Conservation (phyloP, 2,888 invertebrate genomes). For the Thecocarcelia acutangulata region DNA sequence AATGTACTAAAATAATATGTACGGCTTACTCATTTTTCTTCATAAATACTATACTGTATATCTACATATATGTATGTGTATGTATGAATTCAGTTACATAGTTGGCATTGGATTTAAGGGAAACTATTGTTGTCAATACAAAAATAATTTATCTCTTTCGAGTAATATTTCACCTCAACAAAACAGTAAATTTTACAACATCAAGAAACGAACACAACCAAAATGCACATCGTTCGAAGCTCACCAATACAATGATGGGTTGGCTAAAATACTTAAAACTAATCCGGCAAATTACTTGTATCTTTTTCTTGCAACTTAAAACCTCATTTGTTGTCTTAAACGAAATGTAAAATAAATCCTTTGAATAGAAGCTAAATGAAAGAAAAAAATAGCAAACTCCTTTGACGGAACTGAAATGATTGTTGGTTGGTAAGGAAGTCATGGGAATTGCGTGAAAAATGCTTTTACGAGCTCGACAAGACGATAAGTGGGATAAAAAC, state of each 20-base stretch:
- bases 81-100: too few species aligned
- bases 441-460: too few species aligned
- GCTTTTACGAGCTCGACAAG: too few species aligned
- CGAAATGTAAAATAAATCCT: background rate
- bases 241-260: background rate
- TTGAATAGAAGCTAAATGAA: background rate
- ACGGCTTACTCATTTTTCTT: background rate
- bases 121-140: slow-evolving; percentile 48
- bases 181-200: slow-evolving; percentile 39
- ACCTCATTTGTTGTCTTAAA: background rate
- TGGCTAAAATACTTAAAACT: slow-evolving; percentile 35
- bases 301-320: slow-evolving; percentile 15
- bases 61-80: too few species aligned
- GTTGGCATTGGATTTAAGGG: background rate
- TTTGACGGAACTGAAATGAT: background rate
- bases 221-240: background rate
- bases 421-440: slow-evolving; percentile 21
- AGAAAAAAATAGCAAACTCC: too few species aligned
- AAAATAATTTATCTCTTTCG: slow-evolving; percentile 56
- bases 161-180: slow-evolving; percentile 54
- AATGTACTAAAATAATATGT: slow-evolving; percentile 37
- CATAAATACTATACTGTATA: too few species aligned
- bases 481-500: too few species aligned
- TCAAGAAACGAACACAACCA: background rate
- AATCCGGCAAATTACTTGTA: slow-evolving; percentile 35